Evolutionary conservation across 2,113 vertebrate species (phyloP), one percentile per base, ranked within the genome.

Genomic region (Pelobates fuscus): DNA sequence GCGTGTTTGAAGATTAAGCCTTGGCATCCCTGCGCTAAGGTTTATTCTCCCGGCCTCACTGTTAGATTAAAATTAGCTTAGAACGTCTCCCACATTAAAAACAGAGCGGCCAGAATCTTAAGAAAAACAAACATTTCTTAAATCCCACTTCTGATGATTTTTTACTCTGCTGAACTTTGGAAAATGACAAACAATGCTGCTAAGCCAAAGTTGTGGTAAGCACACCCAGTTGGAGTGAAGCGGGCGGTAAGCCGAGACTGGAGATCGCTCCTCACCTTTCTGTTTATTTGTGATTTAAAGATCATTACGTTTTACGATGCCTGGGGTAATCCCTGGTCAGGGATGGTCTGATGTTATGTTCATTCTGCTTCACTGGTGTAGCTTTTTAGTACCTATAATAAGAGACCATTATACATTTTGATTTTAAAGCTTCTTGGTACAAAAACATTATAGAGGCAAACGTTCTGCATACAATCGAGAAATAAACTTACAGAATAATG

Each of bases 221-320:
- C 29, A 62, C 60, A 20, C 60, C 60, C 60, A 32, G 60, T 62
- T 10, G 60, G n/a, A 62, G 60, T 18, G 18, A 62, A 27, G 60
- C 60, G 32, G n/a, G 60, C 26, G 30, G n/a, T 32, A 32, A 30
- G 60, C 27, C 60, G 17, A 62, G 8, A n/a, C 29, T 62, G 60
- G n/a, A 62, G 30, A 26, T 37, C 29, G 14, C 10, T 32, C 60
- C 60, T 20, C 29, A 62, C 60, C 29, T 62, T 62, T 18, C 6
- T 62, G 60, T 62, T 62, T 62, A 27, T 62, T 62, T 62, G 60
- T 62, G 60, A 62, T 62, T 62, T 62, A n/a, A 37, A 37, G 29
- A 20, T 37, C 60, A 62, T 62, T 62, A 62, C 60, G 30, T 62
- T 32, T 62, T 62, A 62, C n/a, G 60, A 62, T 62, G 29, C 60